A percentile compares a stretch with the other conserved stretches of the same genome.
Evolutionary conservation across 1,140 invertebrate species (phyloP).

Genomic region (Drosophila bocqueti): DNA sequence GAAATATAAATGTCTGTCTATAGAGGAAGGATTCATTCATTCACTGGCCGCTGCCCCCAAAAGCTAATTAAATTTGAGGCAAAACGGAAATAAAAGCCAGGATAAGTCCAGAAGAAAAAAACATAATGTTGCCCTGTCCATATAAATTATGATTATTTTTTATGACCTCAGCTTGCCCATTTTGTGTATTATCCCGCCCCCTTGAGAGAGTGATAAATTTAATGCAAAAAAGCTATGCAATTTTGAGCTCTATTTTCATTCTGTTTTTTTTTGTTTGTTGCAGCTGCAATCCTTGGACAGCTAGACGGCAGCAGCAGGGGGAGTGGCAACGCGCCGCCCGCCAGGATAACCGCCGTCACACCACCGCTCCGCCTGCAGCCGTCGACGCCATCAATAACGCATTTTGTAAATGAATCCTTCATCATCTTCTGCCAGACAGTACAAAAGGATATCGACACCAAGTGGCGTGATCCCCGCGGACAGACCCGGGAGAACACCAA

Average conservation of each 20-base stretch:
- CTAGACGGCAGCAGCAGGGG: constrained; percentile 39
- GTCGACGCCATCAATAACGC: constrained; percentile 79
- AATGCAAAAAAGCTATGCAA: constrained; percentile 42
- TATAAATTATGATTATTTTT: constrained; percentile 51
- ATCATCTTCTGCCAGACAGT: constrained; percentile 83
- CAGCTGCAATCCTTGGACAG: constrained; percentile 70
- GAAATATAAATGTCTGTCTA: constrained; percentile 25
- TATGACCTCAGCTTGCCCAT: constrained; percentile 20
- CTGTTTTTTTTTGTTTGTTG: constrained; percentile 12
- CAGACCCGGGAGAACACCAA: constrained; percentile 76
- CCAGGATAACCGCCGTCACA: constrained; percentile 11
- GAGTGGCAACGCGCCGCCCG: constrained; percentile 14
- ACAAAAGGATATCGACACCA: constrained; percentile 80
- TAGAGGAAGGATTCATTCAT: constrained; percentile 21
- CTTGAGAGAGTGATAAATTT: constrained; percentile 61
- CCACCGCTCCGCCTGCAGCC: constrained; percentile 65
- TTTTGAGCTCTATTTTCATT: not conserved
- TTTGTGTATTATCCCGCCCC: constrained; percentile 9
- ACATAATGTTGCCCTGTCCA: constrained; percentile 12
- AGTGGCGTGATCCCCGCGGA: constrained; percentile 81
- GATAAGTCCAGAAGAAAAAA: constrained; percentile 6
- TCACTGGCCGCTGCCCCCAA: not conserved
- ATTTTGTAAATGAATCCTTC: constrained; percentile 84
- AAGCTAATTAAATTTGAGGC: constrained; percentile 53
- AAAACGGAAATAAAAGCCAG: constrained; percentile 8